These are phyloP conservation scores for Pantala flavescens DNA, from an alignment of 1,140 invertebrate species.

Conservation along the genomic window DNA sequence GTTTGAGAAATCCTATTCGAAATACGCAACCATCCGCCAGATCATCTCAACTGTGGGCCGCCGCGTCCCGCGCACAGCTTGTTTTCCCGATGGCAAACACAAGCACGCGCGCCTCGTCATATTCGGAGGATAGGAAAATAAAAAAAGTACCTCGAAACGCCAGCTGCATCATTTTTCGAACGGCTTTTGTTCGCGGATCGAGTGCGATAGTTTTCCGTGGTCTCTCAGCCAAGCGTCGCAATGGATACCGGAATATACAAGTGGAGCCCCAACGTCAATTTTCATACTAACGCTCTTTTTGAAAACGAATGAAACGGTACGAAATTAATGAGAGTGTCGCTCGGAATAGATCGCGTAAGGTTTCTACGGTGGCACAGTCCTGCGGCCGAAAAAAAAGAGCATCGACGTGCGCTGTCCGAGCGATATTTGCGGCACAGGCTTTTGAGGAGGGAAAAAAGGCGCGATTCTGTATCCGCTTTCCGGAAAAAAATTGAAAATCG, in stretches of 20 bases:
- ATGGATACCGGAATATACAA: not conserved
- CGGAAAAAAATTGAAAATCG: not conserved
- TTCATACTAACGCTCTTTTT: not conserved
- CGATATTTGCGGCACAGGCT: not conserved
- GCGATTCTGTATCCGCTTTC: not conserved
- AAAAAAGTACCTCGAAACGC: not conserved
- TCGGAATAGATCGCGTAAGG: not conserved
- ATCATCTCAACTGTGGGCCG: too few relatives aligned
- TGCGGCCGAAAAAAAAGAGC: not conserved
- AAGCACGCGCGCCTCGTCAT: not conserved
- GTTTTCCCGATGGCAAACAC: not conserved
- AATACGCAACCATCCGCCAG: too few relatives aligned
- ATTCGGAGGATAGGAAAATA: not conserved
- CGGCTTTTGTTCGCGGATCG: not conserved
- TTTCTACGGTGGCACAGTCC: not conserved
- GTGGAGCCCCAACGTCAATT: not conserved
- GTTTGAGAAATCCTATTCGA: too few relatives aligned
- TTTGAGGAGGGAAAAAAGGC: not conserved
- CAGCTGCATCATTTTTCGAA: not conserved
- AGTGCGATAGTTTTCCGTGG: constrained; percentile 2
- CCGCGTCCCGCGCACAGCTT: too few relatives aligned
- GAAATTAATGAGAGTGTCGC: not conserved
- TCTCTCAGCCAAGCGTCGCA: not conserved
- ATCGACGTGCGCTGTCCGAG: not conserved
- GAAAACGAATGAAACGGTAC: constrained; percentile 9